Conservation (phyloP, 2,113 vertebrate species). For the Mixornis gularis region DNA sequence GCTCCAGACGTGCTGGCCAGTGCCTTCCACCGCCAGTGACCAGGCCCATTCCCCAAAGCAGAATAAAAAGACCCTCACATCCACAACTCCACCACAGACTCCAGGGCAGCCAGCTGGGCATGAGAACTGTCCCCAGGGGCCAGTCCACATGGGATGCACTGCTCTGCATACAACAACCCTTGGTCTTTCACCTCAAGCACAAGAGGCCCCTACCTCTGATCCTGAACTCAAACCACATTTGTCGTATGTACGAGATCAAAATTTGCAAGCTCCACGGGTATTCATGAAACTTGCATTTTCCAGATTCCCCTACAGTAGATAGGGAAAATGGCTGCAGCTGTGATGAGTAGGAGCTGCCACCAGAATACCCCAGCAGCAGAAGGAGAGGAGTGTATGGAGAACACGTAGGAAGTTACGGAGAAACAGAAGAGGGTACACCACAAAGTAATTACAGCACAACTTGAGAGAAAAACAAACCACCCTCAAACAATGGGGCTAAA, state of each 20-base stretch:
- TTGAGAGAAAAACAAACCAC: neutral
- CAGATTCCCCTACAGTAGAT: neutral
- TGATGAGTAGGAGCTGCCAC: neutral
- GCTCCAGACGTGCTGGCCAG: neutral
- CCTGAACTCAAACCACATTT: neutral
- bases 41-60: neutral
- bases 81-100: neutral
- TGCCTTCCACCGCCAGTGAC: no score
- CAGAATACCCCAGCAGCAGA: neutral
- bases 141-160: neutral
- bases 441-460: neutral
- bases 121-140: neutral
- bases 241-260: neutral
- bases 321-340: neutral
- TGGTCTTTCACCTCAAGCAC: neutral
- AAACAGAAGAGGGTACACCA: neutral
- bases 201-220: neutral
- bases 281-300: neutral
- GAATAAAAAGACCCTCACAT: neutral
- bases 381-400: neutral
- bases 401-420: neutral
- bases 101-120: neutral
- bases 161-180: neutral
- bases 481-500: neutral
- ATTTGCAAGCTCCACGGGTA: neutral